Percentiles rank a stretch among this genome's conserved stretches.
These are phyloP conservation scores for Drosophila picticornis DNA, from an alignment of 2,888 invertebrate genomes.

Conservation along the genomic window DNA sequence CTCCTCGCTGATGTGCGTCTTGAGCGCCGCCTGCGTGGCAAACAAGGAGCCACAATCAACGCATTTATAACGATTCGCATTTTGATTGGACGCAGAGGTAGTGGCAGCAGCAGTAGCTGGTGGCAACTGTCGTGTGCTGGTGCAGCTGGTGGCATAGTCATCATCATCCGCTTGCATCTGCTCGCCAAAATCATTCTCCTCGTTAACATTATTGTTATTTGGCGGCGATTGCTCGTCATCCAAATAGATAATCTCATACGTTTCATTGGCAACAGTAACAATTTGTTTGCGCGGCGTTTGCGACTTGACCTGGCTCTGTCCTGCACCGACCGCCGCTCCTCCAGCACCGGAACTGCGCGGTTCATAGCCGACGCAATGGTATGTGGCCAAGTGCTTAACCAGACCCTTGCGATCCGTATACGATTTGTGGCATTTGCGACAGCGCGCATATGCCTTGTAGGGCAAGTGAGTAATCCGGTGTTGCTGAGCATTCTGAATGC, in stretches of 20 bases:
- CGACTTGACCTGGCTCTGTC: not conserved
- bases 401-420: slow-evolving; percentile 82
- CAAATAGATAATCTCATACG: slow-evolving; percentile 80
- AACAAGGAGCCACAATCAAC: slow-evolving; percentile 76
- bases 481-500: slow-evolving; percentile 83
- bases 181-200: slow-evolving; percentile 74
- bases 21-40: slow-evolving; percentile 63
- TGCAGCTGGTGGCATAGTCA: slow-evolving; percentile 33
- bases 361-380: slow-evolving; percentile 70
- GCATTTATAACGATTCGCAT: slow-evolving; percentile 67
- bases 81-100: not conserved
- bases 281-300: slow-evolving; percentile 75
- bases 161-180: slow-evolving; percentile 74
- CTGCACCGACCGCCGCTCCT: not conserved
- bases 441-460: slow-evolving; percentile 79
- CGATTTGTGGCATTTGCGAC: slow-evolving; percentile 79
- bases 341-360: slow-evolving; percentile 27
- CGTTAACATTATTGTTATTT: slow-evolving; percentile 42
- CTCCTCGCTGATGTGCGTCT: slow-evolving; percentile 75
- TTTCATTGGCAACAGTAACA: slow-evolving; percentile 77
- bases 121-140: slow-evolving; percentile 4
- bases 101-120: not conserved
- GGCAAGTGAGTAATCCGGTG: slow-evolving; percentile 82
- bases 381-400: slow-evolving; percentile 78
- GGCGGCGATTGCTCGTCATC: slow-evolving; percentile 62